These are phyloP conservation scores for Heliothis virescens DNA, from an alignment of 1,140 invertebrate genomes.

Conservation along the genomic window DNA sequence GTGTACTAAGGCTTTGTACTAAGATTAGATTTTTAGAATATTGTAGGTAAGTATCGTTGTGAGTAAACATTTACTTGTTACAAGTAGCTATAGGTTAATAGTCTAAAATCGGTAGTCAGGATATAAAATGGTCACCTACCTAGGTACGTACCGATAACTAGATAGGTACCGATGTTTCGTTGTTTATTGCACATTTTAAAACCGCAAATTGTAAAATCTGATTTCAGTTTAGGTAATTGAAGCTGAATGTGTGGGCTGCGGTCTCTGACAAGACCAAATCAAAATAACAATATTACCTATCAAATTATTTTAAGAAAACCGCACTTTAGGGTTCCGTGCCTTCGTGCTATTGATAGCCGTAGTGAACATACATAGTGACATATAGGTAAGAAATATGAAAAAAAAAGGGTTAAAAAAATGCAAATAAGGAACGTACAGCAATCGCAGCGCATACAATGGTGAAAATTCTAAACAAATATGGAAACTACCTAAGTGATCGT, in stretches of 20 bases:
- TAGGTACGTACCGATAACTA: neutral
- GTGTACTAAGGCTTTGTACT: too few relatives aligned
- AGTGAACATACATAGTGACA: too few relatives aligned
- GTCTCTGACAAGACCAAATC: conserved; percentile 34
- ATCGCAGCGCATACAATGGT: too few relatives aligned
- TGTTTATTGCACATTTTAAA: neutral
- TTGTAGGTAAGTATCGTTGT: too few relatives aligned
- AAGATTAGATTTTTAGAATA: too few relatives aligned
- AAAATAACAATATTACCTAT: conserved; percentile 4
- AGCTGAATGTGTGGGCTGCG: conserved; percentile 38
- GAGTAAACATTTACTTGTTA: too few relatives aligned
- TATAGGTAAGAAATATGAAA: too few relatives aligned
- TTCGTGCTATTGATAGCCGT: neutral
- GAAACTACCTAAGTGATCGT: too few relatives aligned
- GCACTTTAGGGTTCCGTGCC: neutral
- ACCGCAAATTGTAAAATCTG: conserved; percentile 39
- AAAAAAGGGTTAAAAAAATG: too few relatives aligned
- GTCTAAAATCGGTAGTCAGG: neutral
- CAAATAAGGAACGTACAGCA: too few relatives aligned
- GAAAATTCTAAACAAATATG: too few relatives aligned
- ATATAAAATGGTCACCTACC: too few relatives aligned
- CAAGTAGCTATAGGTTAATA: neutral
- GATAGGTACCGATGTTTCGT: neutral
- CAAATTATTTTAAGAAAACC: conserved; percentile 3
- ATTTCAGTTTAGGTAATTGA: conserved; percentile 12